Percentiles rank a stretch among this genome's conserved stretches.
phyloP scores from a whole-genome alignment of 1,140 invertebrate species.

The Helicoverpa armigera region DNA sequence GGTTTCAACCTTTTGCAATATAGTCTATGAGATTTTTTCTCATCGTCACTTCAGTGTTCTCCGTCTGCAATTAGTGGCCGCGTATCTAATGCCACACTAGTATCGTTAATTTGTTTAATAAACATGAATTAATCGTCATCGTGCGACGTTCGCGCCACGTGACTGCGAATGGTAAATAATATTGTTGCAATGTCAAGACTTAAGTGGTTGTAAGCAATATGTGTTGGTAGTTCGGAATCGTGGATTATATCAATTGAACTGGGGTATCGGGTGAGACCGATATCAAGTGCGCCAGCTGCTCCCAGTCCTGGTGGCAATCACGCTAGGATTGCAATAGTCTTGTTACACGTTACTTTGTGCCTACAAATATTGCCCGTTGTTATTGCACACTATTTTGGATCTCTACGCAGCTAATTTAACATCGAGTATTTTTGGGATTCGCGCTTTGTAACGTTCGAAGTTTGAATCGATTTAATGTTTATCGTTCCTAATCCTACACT shows the following conservation, averaged over 20 bases:
- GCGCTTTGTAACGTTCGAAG: neutral
- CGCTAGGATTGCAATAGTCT: conserved; percentile 28
- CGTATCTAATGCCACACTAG: conserved; percentile 70
- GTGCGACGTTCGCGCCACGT: conserved; percentile 68
- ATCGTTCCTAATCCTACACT: neutral
- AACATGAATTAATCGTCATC: conserved; percentile 78
- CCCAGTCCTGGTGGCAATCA: conserved; percentile 29
- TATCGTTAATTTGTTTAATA: conserved; percentile 82
- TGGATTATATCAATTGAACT: conserved; percentile 69
- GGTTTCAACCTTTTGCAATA: conserved; percentile 53
- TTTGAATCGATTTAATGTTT: conserved; percentile 23
- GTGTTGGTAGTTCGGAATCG: conserved; percentile 46
- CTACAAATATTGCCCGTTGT: conserved; percentile 17
- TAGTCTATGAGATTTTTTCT: conserved; percentile 51
- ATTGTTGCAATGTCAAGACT: conserved; percentile 73
- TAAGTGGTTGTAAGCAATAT: conserved; percentile 78
- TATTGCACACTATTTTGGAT: conserved; percentile 40
- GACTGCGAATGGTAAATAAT: conserved; percentile 72
- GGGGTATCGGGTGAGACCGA: conserved; percentile 50
- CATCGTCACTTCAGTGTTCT: conserved; percentile 54
- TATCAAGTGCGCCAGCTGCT: conserved; percentile 30
- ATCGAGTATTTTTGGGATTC: conserved; percentile 29
- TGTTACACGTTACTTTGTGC: neutral
- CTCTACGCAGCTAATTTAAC: conserved; percentile 32
- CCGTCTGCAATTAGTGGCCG: conserved; percentile 68